phyloP scores from a whole-genome alignment of 1,140 invertebrate genomes.

The Caenorhabditis brenneri region DNA sequence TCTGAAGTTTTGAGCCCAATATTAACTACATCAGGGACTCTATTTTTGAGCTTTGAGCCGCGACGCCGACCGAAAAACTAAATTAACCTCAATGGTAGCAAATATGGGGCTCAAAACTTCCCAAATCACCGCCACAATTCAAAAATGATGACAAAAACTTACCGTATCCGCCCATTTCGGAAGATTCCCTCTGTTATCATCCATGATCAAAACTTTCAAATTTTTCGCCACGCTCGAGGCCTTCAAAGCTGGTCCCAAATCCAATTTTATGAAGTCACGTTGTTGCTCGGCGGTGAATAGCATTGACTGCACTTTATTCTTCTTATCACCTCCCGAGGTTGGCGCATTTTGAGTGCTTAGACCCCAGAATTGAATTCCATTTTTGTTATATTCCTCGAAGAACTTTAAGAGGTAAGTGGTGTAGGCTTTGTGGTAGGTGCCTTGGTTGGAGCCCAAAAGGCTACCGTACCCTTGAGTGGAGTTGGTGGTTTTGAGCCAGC shows the following conservation, averaged over 20 bases:
- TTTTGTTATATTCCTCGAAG: constrained; percentile 41
- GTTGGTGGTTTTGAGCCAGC: constrained; percentile 50
- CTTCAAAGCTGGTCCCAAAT: constrained; percentile 20
- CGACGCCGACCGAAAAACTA: too few species aligned
- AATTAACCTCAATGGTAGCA: too few species aligned
- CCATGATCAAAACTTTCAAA: constrained; percentile 42
- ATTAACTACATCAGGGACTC: too few species aligned
- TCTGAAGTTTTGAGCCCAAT: too few species aligned
- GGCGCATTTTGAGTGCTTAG: constrained; percentile 43
- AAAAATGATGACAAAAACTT: too few species aligned
- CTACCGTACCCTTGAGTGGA: constrained; percentile 15
- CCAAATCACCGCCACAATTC: too few species aligned
- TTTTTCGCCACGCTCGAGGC: not conserved
- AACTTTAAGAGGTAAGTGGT: constrained; percentile 41
- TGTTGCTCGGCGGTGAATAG: not conserved
- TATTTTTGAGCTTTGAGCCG: too few species aligned
- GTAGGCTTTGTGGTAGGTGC: constrained; percentile 27
- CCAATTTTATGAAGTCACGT: constrained; percentile 42
- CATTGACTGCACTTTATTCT: constrained; percentile 5
- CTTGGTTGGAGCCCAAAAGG: not conserved
- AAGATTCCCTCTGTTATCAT: constrained; percentile 44
- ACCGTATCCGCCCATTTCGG: constrained; percentile 49
- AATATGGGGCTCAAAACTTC: too few species aligned
- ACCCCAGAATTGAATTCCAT: constrained; percentile 48
- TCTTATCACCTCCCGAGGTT: not conserved